Evolutionary conservation across 2,888 invertebrate genomes (phyloP), one percentile per base, ranked within the genome.

Genomic region (Allolobophora icterica): DNA sequence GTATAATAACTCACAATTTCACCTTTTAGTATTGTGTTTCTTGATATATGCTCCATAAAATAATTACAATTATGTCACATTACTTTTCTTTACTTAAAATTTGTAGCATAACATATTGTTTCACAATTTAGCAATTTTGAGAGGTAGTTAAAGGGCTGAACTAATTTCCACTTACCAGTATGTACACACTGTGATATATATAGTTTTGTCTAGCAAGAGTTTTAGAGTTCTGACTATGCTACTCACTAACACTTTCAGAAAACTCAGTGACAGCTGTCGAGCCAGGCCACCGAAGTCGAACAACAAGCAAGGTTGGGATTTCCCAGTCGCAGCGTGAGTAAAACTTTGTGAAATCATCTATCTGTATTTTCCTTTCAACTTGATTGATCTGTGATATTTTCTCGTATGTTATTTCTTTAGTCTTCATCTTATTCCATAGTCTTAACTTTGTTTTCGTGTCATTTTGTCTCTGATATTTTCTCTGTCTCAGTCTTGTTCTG

Each of bases 321-420:
- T 98, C 98, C 4, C 98, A 98, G 94, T 98, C 98, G 89, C 98
- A 98, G 96, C 98, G 98, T 98, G 96, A 97, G 97, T 95, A 13
- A 35, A 35, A 89, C 33, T 89, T 40, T 11, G 11, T 24, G 11
- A 21, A 38, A 13, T 40, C n/a, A 33, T 89, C 33, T 35, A 17
- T 13, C 2, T 24, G n/a, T 42, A 45, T 40, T 34, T 42, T 40
- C 17, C 0, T 1, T 45, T 21, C 13, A 45, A 45, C 38, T 24
- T 17, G 21, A 40, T 89, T 42, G 2, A 89, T 40, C 19, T 38
- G 5, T 38, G 38, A 13, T 45, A 30, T 71, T 71, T 42, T 42
- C 33, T 40, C 24, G 4, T 34, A 13, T 5, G n/a, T n/a, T 42
- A 40, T 8, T 45, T 45, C n/a, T n/a, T 24, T 52, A 1, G 5